phyloP scores from a whole-genome alignment of 2,113 vertebrate genomes.

The Pangasianodon hypophthalmus region DNA sequence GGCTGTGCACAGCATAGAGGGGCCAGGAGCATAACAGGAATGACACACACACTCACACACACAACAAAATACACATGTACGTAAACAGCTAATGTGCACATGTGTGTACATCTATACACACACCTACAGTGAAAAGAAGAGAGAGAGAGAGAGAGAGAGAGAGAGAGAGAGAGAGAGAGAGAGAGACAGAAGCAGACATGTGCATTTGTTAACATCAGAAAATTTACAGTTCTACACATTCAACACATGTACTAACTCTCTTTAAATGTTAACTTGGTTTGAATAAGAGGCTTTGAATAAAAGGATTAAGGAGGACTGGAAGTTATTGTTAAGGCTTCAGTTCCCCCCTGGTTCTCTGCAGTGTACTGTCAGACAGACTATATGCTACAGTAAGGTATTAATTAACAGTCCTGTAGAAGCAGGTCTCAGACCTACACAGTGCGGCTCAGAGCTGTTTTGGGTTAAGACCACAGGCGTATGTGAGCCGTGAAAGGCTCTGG shows the following conservation, averaged over 20 bases:
- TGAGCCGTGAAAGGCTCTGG: conserved; percentile 75
- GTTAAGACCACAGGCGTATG: conserved; percentile 73
- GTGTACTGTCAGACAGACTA: conserved; percentile 58
- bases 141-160: background rate
- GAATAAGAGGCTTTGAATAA: conserved; percentile 39
- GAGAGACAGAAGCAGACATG: background rate
- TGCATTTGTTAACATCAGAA: conserved; percentile 3
- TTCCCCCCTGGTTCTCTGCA: conserved; percentile 62
- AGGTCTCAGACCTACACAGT: conserved; percentile 66
- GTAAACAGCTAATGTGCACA: conserved; percentile 7
- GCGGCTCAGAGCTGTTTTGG: conserved; percentile 68
- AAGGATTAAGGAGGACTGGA: conserved; percentile 34
- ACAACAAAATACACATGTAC: conserved; percentile 3
- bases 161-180: background rate
- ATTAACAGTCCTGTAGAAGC: conserved; percentile 67
- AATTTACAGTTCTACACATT: conserved; percentile 15
- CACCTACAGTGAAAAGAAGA: background rate
- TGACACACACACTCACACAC: conserved; percentile 34
- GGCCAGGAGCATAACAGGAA: conserved; percentile 67
- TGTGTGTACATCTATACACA: background rate
- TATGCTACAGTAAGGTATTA: conserved; percentile 65
- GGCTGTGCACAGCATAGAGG: conserved; percentile 65
- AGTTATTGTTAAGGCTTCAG: conserved; percentile 25
- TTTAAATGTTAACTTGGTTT: conserved; percentile 41
- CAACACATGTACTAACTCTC: conserved; percentile 45